Evolutionary conservation across 2,113 vertebrate species (phyloP).

Genomic region (Phrynosoma platyrhinos): DNA sequence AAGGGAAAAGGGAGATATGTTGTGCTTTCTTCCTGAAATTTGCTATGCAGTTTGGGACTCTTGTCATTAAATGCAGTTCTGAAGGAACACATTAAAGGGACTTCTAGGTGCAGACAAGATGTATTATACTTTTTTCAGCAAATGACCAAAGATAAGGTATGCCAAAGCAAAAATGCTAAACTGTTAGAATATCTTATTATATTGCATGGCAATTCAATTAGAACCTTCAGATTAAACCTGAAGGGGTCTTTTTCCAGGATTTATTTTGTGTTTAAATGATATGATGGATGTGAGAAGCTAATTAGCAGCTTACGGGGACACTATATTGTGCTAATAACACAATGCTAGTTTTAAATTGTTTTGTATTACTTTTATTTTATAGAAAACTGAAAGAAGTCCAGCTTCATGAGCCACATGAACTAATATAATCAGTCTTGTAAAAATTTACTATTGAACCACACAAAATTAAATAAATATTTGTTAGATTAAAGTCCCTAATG

Average conservation of each 20-base stretch:
- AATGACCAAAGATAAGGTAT: slow-evolving; percentile 1
- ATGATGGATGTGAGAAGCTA: not conserved
- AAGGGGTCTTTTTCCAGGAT: slow-evolving; percentile 23
- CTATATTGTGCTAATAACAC: slow-evolving; percentile 35
- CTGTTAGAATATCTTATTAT: slow-evolving; percentile 3
- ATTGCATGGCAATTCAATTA: slow-evolving; percentile 25
- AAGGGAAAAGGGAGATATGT: not conserved
- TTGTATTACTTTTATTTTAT: slow-evolving; percentile 37
- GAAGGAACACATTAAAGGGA: not conserved
- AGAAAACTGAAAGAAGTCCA: slow-evolving; percentile 44
- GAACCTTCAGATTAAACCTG: slow-evolving; percentile 21
- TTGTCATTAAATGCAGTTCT: slow-evolving; percentile 26
- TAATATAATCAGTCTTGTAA: slow-evolving; percentile 32
- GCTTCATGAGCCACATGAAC: slow-evolving; percentile 2
- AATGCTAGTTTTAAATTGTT: slow-evolving; percentile 40
- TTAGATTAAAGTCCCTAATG: slow-evolving; percentile 12
- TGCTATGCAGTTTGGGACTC: not conserved
- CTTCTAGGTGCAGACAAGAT: not conserved
- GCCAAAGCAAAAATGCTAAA: slow-evolving; percentile 4
- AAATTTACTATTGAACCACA: slow-evolving; percentile 16
- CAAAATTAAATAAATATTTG: slow-evolving; percentile 22
- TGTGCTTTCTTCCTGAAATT: not conserved
- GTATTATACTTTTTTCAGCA: slow-evolving; percentile 36
- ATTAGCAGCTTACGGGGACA: slow-evolving; percentile 32
- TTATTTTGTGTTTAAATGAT: slow-evolving; percentile 22